Conservation (phyloP, 2,888 invertebrate species). For the Alentia gelatinosa region DNA sequence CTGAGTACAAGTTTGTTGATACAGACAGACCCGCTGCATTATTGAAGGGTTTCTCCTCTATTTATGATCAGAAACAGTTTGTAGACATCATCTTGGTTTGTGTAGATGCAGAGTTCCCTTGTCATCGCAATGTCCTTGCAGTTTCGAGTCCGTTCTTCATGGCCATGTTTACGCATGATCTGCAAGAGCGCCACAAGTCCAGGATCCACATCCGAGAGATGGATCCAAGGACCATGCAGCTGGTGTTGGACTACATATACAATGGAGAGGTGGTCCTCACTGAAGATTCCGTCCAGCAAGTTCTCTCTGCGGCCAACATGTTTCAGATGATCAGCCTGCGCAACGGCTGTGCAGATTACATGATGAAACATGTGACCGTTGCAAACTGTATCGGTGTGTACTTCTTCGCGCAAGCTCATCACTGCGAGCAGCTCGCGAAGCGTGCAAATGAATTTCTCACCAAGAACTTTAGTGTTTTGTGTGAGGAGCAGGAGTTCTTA, state of each 20-base stretch:
- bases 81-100: constrained; percentile 75
- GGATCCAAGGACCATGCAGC: constrained; percentile 72
- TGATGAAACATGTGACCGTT: constrained; percentile 77
- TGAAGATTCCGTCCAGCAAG: constrained; percentile 77
- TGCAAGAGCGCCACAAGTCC: constrained; percentile 75
- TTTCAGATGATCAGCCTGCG: constrained; percentile 77
- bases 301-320: constrained; percentile 78
- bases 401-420: constrained; percentile 79
- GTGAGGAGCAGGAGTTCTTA: constrained; percentile 76
- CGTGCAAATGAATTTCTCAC: constrained; percentile 73
- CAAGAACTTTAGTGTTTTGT: constrained; percentile 68
- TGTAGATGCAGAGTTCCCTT: constrained; percentile 73
- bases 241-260: constrained; percentile 78
- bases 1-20: constrained; percentile 63
- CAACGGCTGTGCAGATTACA: constrained; percentile 78
- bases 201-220: constrained; percentile 75
- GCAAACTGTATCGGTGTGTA: constrained; percentile 78
- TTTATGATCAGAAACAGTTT: constrained; percentile 76
- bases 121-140: constrained; percentile 78
- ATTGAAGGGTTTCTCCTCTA: constrained; percentile 72
- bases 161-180: constrained; percentile 77
- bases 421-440: constrained; percentile 72
- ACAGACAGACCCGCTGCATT: constrained; percentile 71
- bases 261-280: constrained; percentile 73
- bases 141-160: constrained; percentile 79